Conservation (phyloP, 2,113 vertebrate genomes). For the Trematocara stigmaticum region DNA sequence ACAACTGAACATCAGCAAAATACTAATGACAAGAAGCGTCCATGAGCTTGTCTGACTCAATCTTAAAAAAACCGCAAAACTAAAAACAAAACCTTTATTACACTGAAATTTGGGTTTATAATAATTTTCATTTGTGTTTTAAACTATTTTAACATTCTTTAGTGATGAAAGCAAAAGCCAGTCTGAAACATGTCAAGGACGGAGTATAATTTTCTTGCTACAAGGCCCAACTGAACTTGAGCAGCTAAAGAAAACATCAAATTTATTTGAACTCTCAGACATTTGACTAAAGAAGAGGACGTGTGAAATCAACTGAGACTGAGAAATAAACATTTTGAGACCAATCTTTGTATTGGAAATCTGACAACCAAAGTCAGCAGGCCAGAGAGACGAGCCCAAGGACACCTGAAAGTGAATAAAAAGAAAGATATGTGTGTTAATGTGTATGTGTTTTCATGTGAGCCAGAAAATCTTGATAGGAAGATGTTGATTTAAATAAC, state of each 20-base stretch:
- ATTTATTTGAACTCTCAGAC: not conserved
- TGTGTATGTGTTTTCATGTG: slow-evolving; percentile 11
- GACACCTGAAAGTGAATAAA: slow-evolving; percentile 16
- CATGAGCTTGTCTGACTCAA: not conserved
- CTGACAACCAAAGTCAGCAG: slow-evolving; percentile 28
- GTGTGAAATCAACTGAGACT: not conserved
- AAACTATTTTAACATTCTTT: not conserved
- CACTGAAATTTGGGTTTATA: not conserved
- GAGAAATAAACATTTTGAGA: slow-evolving; percentile 2
- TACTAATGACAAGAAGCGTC: not conserved
- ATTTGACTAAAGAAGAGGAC: not conserved
- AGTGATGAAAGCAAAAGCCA: not conserved
- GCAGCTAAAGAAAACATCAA: not conserved
- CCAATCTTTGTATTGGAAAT: not conserved
- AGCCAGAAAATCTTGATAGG: slow-evolving; percentile 66
- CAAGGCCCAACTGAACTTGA: not conserved
- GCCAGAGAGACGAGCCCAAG: slow-evolving; percentile 37
- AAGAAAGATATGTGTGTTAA: not conserved
- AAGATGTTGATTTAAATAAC: slow-evolving; percentile 82
- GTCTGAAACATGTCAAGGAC: not conserved
- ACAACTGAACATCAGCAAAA: not conserved
- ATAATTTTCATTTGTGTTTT: not conserved
- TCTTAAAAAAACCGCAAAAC: not conserved
- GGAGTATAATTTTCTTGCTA: not conserved
- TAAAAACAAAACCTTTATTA: not conserved